phyloP scores from a whole-genome alignment of 2,888 invertebrate species.

The Aphelenchoides bicaudatus region DNA sequence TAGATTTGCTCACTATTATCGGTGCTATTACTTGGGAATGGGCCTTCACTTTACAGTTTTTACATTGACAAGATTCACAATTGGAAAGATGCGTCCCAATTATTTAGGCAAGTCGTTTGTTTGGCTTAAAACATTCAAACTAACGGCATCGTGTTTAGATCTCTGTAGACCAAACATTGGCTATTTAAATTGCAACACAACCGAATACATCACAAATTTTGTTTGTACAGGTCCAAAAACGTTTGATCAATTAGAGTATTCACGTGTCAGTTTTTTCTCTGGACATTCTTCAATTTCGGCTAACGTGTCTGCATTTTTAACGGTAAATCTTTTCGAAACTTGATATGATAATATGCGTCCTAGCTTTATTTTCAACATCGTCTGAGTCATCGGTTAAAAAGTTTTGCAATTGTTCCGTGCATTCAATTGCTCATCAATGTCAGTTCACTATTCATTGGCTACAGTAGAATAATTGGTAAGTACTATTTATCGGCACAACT shows the following conservation, averaged over 20 bases:
- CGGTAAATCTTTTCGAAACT: not conserved
- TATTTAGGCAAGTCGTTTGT: no score
- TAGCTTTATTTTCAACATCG: constrained; percentile 9
- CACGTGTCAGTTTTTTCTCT: not conserved
- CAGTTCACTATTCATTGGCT: no score
- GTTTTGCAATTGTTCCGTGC: constrained; percentile 3
- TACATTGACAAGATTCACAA: not conserved
- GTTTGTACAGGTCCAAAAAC: constrained; percentile 1
- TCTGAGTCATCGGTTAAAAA: not conserved
- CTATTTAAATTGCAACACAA: not conserved
- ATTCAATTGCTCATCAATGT: constrained; percentile 5
- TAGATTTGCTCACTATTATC: constrained; percentile 1
- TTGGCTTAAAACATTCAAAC: no score
- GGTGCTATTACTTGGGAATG: no score
- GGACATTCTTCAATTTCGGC: constrained; percentile 3
- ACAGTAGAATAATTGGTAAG: no score
- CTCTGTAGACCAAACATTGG: constrained; percentile 1
- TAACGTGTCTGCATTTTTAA: not conserved
- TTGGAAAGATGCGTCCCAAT: not conserved
- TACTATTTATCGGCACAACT: no score
- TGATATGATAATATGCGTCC: not conserved
- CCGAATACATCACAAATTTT: constrained; percentile 1
- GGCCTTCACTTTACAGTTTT: not conserved
- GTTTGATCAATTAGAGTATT: not conserved
- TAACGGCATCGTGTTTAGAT: no score